Evolutionary conservation across 2,888 invertebrate genomes (phyloP), one percentile per base, ranked within the genome.

Genomic region (Aromia moschata): DNA sequence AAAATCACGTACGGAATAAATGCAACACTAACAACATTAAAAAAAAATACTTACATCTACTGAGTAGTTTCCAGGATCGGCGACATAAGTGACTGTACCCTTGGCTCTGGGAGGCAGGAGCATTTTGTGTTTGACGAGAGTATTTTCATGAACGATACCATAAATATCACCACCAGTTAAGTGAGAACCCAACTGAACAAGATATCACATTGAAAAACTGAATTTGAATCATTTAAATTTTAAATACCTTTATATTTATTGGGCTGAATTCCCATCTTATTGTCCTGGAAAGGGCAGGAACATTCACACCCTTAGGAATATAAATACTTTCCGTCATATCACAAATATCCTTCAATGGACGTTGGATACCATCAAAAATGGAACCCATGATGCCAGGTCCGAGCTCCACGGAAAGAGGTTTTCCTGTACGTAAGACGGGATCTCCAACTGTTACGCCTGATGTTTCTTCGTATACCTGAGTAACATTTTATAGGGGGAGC

Each of bases 311-410:
- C 85, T 98, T 98, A 40, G 99, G 99, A 83, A 99, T 99, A 87
- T 99, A 99, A 83, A 99, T 99, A 78, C 96, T 96, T 78, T 89
- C 86, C 1, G 96, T 96, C 65, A 96, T 82, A 78, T 96, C 95
- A 78, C 92, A 87, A 81, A 99, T 99, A 83, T 97, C 98, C 82
- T 94, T 96, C 75, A 99, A 82, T 0, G 99, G 99, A 77, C 99
- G 92, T 83, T 99, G 99, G 83, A 99, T 99, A 85, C 99, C 99
- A 84, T 99, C 99, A 84, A 98, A 99, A 84, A 99, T 99, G 80
- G 96, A 96, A 69, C 96, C 96, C 87, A 99, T 90, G 82, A 99
- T 99, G 77, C 98, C 98, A 47, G 99, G 99, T 4, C 99, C 99
- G 56, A 99, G 84, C 81, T 99, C 99, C 33, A 99, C 99, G 3